Percentiles rank a stretch among this genome's conserved stretches.
These are phyloP conservation scores for Phortica magna DNA, from an alignment of 2,888 invertebrate species.

Conservation along the genomic window DNA sequence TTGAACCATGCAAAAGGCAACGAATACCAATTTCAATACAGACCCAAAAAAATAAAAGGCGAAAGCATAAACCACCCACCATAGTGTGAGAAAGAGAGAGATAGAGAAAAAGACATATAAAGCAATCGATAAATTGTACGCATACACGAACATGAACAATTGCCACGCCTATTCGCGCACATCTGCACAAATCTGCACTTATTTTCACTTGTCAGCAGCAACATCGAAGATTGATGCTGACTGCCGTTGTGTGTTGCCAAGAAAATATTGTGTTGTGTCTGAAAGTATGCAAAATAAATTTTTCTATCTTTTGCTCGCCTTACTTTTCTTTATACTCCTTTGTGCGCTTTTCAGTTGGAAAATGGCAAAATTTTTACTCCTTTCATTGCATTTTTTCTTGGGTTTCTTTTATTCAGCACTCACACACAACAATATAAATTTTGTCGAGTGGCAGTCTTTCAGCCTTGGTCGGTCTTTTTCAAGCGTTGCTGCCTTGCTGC, in stretches of 20 bases:
- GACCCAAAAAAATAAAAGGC: not conserved
- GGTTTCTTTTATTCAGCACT: not conserved
- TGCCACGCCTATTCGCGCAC: not conserved
- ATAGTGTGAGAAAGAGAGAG: not conserved
- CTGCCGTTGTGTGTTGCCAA: slow-evolving; percentile 30
- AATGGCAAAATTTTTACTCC: not conserved
- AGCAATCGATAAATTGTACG: not conserved
- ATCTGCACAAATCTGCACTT: slow-evolving; percentile 44
- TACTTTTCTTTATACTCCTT: not conserved
- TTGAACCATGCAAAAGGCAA: not conserved
- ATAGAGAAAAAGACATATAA: not conserved
- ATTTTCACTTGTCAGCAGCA: slow-evolving; percentile 63
- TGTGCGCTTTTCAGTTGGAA: not conserved
- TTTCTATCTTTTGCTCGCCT: not conserved
- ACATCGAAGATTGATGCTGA: slow-evolving; percentile 56
- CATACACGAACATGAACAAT: not conserved
- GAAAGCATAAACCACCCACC: not conserved
- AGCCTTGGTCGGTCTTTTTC: not conserved
- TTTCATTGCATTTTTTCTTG: not conserved
- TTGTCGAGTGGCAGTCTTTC: not conserved
- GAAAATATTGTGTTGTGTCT: slow-evolving; percentile 26
- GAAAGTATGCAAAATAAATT: slow-evolving; percentile 22
- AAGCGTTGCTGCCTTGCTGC: not conserved
- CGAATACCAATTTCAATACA: not conserved
- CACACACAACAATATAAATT: slow-evolving; percentile 5